Evolutionary conservation across 1,140 invertebrate genomes (phyloP).

Genomic region (Heliconius nattereri): DNA sequence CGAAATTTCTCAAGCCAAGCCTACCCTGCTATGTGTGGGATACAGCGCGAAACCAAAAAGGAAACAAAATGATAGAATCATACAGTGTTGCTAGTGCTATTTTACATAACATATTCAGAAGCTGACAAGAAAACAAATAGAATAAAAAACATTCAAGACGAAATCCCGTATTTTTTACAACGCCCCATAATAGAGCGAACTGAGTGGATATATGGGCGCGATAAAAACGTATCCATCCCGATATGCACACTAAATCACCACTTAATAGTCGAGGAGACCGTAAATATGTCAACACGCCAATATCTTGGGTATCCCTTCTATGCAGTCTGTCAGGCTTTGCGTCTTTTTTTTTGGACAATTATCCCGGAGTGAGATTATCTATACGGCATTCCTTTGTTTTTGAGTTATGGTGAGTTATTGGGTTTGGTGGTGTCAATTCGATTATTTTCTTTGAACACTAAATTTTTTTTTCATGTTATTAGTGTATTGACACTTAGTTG

Average conservation of each 20-base stretch:
- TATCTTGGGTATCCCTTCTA: conserved; percentile 62
- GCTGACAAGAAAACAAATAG: neutral
- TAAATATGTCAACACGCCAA: conserved; percentile 76
- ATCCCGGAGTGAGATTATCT: conserved; percentile 21
- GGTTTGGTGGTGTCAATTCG: too few relatives aligned
- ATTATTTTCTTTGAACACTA: neutral
- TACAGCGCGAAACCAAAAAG: neutral
- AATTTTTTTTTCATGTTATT: neutral
- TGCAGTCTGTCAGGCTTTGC: conserved; percentile 61
- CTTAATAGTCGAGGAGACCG: conserved; percentile 71
- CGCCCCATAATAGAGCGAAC: conserved; percentile 57
- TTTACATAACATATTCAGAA: neutral
- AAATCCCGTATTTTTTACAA: conserved; percentile 21
- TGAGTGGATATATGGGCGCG: conserved; percentile 64
- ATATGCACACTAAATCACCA: conserved; percentile 76
- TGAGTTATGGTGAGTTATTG: neutral
- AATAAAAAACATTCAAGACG: neutral
- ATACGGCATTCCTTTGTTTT: neutral
- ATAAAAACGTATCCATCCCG: conserved; percentile 77
- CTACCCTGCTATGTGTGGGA: neutral
- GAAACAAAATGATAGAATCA: too few relatives aligned
- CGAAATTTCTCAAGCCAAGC: too few relatives aligned
- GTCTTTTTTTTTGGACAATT: conserved; percentile 36
- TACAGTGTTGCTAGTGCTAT: too few relatives aligned
- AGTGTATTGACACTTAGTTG: too few relatives aligned